phyloP scores from a whole-genome alignment of 1,140 invertebrate genomes.

The Melitaea cinxia region DNA sequence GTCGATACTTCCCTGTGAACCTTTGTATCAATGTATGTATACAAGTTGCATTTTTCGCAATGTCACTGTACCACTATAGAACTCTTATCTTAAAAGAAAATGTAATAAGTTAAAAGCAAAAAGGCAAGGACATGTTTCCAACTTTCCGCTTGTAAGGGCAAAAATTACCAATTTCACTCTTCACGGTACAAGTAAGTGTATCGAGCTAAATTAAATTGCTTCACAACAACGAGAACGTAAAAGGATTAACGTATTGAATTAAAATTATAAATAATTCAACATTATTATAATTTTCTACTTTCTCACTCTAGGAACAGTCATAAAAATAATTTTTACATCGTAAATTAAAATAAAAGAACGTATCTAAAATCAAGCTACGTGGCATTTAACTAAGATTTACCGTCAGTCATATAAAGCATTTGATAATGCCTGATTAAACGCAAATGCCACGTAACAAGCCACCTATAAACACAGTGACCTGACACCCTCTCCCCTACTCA shows the following conservation, averaged over 20 bases:
- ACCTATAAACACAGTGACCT: constrained; percentile 71
- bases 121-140: constrained; percentile 27
- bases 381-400: constrained; percentile 28
- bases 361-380: constrained; percentile 10
- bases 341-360: constrained; percentile 3
- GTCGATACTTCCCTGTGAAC: not conserved
- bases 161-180: constrained; percentile 3
- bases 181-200: not conserved
- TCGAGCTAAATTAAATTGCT: too few species aligned
- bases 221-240: too few species aligned
- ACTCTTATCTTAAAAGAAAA: constrained; percentile 55
- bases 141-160: constrained; percentile 7
- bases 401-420: constrained; percentile 40
- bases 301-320: not conserved
- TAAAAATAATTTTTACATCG: constrained; percentile 1
- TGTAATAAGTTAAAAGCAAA: constrained; percentile 58
- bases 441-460: constrained; percentile 50
- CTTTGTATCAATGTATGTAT: constrained; percentile 10
- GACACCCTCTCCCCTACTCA: constrained; percentile 37
- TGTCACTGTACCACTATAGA: too few species aligned
- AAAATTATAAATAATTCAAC: too few species aligned
- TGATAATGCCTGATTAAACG: constrained; percentile 56
- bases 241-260: too few species aligned
- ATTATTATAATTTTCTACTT: not conserved
- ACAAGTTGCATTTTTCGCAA: too few species aligned